Evolutionary conservation across 1,140 invertebrate genomes (phyloP), one percentile per base, ranked within the genome.

Genomic region (Zophobas atratus): DNA sequence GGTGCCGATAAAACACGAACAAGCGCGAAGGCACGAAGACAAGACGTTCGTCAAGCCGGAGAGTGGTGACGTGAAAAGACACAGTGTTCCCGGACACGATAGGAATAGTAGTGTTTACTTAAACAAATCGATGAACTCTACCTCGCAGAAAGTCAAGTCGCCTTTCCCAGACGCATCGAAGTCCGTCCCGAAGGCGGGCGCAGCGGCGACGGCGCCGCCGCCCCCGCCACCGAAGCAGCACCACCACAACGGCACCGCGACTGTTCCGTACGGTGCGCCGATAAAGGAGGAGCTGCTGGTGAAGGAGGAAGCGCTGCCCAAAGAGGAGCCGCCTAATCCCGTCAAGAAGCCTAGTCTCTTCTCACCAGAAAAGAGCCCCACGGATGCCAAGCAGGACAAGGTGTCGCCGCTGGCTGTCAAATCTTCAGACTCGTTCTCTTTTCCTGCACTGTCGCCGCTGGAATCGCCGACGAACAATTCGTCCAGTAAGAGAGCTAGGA

Each of bases 361-460:
- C 77, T 90, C 89, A 57, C 90, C 90, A 0, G 89, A 90, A 72
- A 88, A 89, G 81, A 84, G 84, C 5, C 85, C 85, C 6, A 81
- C 85, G 6, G 81, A 85, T 49, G 77, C 83, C 46, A 81, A 81
- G 84, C 8, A 77, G 39, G 78, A 78, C 78, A 81, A 82, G 79
- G 75, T 79, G 63, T 41, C 81, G 76, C 60, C 80, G 75, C 39
- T 53, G 76, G 32, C 63, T 53, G 43, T 63, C 63, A 70, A 81
- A 82, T 56, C 48, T 71, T n/a, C 74, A 35, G 84, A 85, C 46
- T 81, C 79, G 60, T 79, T 82, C 51, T 86, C 86, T 53, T 83
- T 82, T 32, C 86, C 85, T 41, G 84, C 83, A 38, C 55, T 83
- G 46, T 84, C 83, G 70, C 85, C 70, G 56, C 84, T 81, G 76